phyloP scores from a whole-genome alignment of 2,888 invertebrate genomes.

The Drosophila parthenogenetica region DNA sequence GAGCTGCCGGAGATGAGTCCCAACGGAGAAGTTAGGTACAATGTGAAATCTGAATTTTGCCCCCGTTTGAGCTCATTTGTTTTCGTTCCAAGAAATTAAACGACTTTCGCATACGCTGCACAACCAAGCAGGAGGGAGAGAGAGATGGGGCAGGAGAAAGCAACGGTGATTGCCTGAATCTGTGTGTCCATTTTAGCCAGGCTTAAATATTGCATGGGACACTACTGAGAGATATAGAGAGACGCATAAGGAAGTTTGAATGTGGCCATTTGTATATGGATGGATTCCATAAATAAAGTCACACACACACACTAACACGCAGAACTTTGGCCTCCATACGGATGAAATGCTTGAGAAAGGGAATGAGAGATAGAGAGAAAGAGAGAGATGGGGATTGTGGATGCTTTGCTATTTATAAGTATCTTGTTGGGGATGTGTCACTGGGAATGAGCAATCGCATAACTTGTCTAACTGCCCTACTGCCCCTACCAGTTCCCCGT shows the following conservation, averaged over 20 bases:
- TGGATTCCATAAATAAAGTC: constrained; percentile 59
- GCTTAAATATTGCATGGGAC: constrained; percentile 18
- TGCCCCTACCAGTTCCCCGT: neutral
- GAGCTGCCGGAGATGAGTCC: constrained; percentile 28
- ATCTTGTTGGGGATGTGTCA: constrained; percentile 63
- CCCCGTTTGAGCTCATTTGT: constrained; percentile 18
- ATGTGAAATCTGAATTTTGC: constrained; percentile 34
- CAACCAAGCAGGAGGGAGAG: neutral
- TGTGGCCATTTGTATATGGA: constrained; percentile 59
- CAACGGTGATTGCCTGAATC: constrained; percentile 5
- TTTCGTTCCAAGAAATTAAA: constrained; percentile 24
- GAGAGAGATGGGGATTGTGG: constrained; percentile 11
- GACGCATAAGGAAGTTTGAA: constrained; percentile 53
- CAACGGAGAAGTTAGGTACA: constrained; percentile 21
- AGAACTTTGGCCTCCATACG: constrained; percentile 39
- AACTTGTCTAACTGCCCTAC: constrained; percentile 31
- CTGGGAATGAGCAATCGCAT: constrained; percentile 32
- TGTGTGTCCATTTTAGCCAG: constrained; percentile 1
- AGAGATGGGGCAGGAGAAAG: neutral
- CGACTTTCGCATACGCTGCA: constrained; percentile 44
- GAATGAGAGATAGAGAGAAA: neutral
- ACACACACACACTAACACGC: constrained; percentile 49
- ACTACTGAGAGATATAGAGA: constrained; percentile 8
- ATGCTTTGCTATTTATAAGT: constrained; percentile 63
- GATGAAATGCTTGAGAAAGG: constrained; percentile 33